These are phyloP conservation scores for Eumaeus atala DNA, from an alignment of 1,140 invertebrate genomes.

Conservation along the genomic window DNA sequence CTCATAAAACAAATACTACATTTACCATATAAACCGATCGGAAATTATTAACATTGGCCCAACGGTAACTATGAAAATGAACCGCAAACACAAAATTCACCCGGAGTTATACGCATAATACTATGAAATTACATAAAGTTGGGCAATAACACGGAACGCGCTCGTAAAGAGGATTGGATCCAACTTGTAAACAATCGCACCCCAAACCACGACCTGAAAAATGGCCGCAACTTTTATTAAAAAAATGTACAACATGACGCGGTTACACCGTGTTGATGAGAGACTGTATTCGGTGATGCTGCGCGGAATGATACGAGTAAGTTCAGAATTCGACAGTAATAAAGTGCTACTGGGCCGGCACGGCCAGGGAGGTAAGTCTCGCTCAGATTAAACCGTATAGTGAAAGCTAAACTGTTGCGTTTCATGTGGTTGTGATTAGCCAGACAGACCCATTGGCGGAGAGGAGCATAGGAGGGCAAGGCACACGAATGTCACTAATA, in stretches of 20 bases:
- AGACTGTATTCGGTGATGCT: not conserved
- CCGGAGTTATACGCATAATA: conserved; percentile 7
- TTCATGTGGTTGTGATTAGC: too few relatives aligned
- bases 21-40: not conserved
- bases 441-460: too few relatives aligned
- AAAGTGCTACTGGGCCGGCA: too few relatives aligned
- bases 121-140: conserved; percentile 14
- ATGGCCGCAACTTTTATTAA: conserved; percentile 18
- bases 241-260: conserved; percentile 10
- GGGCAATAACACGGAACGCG: conserved; percentile 17
- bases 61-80: not conserved
- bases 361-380: too few relatives aligned
- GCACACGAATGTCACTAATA: too few relatives aligned
- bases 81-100: not conserved
- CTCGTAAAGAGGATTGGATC: conserved; percentile 14
- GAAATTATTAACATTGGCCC: not conserved
- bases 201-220: conserved; percentile 11
- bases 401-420: too few relatives aligned
- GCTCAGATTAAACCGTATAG: too few relatives aligned
- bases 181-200: conserved; percentile 20
- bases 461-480: too few relatives aligned
- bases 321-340: too few relatives aligned
- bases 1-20: too few relatives aligned
- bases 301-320: too few relatives aligned
- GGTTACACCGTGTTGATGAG: not conserved